Conservation (phyloP, 2,888 invertebrate genomes). For the Hypomecis punctinalis region DNA sequence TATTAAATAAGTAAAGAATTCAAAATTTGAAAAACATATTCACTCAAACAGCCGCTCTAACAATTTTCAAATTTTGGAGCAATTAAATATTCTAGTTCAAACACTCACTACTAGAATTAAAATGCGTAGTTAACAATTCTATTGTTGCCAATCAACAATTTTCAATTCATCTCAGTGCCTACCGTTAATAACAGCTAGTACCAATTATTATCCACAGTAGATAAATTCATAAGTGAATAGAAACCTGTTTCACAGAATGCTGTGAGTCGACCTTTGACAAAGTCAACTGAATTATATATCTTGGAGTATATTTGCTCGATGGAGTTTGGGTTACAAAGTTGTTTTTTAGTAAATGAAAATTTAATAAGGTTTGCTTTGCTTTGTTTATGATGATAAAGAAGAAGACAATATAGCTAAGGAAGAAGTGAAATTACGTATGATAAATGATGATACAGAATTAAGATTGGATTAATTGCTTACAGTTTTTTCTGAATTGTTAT, state of each 20-base stretch:
- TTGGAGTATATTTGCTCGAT: conserved; percentile 8
- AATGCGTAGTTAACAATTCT: background rate
- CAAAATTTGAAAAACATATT: no score
- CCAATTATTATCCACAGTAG: conserved; percentile 39
- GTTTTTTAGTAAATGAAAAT: conserved; percentile 1
- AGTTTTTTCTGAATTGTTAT: no score
- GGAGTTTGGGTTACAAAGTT: conserved; percentile 6
- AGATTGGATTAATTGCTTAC: no score
- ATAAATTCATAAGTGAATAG: conserved; percentile 46
- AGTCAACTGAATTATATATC: conserved; percentile 44
- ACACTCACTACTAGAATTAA: background rate
- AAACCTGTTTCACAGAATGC: conserved; percentile 49
- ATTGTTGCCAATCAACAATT: conserved; percentile 22
- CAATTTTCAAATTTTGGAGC: background rate
- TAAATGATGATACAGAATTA: no score
- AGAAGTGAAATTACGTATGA: background rate
- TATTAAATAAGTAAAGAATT: no score
- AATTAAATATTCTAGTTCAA: background rate
- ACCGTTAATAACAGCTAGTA: conserved; percentile 18
- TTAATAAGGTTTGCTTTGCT: background rate
- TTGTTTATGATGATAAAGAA: background rate
- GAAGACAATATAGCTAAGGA: background rate
- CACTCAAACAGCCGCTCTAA: no score
- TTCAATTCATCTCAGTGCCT: conserved; percentile 23
- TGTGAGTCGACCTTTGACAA: conserved; percentile 54